phyloP scores from a whole-genome alignment of 2,888 invertebrate genomes.

The Muscina levida region DNA sequence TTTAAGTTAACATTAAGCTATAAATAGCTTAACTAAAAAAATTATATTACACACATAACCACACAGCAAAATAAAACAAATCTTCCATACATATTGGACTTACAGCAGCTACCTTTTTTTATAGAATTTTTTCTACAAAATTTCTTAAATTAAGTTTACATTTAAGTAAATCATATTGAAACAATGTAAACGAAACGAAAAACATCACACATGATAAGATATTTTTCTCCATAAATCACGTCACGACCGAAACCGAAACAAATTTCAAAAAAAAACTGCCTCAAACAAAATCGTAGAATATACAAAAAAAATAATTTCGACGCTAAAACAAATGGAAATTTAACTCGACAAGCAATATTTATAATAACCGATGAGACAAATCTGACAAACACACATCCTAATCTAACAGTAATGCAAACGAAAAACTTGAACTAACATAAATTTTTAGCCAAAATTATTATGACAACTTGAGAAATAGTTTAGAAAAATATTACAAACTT shows the following conservation, averaged over 20 bases:
- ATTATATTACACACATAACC: constrained; percentile 42
- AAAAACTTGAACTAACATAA: constrained; percentile 22
- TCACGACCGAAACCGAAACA: constrained; percentile 3
- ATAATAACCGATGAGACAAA: constrained; percentile 27
- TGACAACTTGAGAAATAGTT: constrained; percentile 25
- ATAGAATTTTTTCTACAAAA: constrained; percentile 55
- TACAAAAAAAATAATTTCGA: not conserved
- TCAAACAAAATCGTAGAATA: constrained; percentile 22
- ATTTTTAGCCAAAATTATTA: constrained; percentile 50
- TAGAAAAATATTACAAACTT: constrained; percentile 16
- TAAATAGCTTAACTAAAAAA: constrained; percentile 56
- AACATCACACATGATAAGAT: not conserved
- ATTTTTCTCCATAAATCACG: not conserved
- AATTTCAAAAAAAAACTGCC: constrained; percentile 37
- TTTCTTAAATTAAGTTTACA: constrained; percentile 53
- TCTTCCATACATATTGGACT: constrained; percentile 60
- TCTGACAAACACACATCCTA: constrained; percentile 6
- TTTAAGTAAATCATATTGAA: constrained; percentile 53
- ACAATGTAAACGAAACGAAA: constrained; percentile 4
- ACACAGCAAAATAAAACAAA: constrained; percentile 43
- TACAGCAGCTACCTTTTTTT: constrained; percentile 43
- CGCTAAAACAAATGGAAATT: not conserved
- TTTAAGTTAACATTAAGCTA: constrained; percentile 35
- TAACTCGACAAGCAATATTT: constrained; percentile 51
- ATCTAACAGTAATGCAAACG: constrained; percentile 10